phyloP scores from a whole-genome alignment of 2,888 invertebrate genomes.

The Cephus rjabovi region DNA sequence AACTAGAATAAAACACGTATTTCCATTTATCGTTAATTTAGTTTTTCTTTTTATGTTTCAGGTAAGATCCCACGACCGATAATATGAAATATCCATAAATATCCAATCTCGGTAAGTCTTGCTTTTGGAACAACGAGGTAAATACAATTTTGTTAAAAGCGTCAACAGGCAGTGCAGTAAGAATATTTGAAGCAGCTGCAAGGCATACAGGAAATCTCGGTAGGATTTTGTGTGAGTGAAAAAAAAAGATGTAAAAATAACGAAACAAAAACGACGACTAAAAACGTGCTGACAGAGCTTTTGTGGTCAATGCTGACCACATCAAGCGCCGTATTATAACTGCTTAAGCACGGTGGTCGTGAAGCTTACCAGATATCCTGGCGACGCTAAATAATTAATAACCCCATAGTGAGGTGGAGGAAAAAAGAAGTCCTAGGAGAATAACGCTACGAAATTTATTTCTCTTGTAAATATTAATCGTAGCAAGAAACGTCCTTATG shows the following conservation, averaged over 20 bases:
- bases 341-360: not conserved
- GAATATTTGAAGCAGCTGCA: not conserved
- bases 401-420: not conserved
- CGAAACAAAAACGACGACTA: constrained; percentile 61
- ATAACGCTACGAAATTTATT: not conserved
- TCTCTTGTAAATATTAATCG: not conserved
- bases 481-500: not conserved
- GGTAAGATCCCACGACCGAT: not conserved
- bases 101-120: not conserved
- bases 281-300: constrained; percentile 48
- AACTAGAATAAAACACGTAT: not conserved
- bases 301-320: constrained; percentile 44
- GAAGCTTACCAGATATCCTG: not conserved
- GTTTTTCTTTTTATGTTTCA: not conserved
- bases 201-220: not conserved
- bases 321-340: constrained; percentile 25
- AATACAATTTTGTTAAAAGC: not conserved
- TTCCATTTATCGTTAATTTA: not conserved
- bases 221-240: constrained; percentile 4
- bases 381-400: not conserved
- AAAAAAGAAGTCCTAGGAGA: not conserved
- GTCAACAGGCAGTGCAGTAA: not conserved
- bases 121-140: not conserved
- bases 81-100: not conserved
- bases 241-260: constrained; percentile 45